Conservation (phyloP, 2,113 vertebrate species). For the Elgaria multicarinata region DNA sequence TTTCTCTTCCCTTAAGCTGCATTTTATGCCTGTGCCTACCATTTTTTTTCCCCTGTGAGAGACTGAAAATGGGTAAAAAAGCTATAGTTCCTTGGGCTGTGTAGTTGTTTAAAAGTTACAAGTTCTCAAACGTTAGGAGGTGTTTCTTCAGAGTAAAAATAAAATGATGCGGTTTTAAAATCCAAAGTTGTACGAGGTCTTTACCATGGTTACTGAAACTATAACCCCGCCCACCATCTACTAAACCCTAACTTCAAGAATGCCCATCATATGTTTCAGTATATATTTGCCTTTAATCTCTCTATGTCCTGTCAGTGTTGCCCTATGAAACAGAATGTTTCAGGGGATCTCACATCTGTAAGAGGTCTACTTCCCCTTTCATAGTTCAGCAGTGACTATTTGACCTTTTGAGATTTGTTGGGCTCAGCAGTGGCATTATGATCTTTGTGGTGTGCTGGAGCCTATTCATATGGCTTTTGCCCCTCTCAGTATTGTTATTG, state of each 20-base stretch:
- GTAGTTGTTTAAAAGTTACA: constrained; percentile 7
- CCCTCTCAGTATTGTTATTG: neutral
- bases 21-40: constrained; percentile 42
- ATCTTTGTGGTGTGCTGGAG: neutral
- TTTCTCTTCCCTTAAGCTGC: constrained; percentile 54
- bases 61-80: neutral
- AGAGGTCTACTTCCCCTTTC: neutral
- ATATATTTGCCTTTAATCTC: neutral
- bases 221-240: neutral
- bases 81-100: neutral
- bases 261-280: neutral
- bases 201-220: neutral
- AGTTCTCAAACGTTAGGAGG: neutral
- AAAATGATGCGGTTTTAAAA: neutral
- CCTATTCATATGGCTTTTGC: neutral
- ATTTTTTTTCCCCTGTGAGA: constrained; percentile 41
- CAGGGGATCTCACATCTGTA: neutral
- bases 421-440: neutral
- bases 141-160: neutral
- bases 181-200: neutral
- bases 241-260: neutral
- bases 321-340: neutral
- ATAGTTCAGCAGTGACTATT: neutral
- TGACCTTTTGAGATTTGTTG: neutral
- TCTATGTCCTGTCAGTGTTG: neutral